phyloP scores from a whole-genome alignment of 1,140 invertebrate genomes.

The Leptonema lineaticorne region DNA sequence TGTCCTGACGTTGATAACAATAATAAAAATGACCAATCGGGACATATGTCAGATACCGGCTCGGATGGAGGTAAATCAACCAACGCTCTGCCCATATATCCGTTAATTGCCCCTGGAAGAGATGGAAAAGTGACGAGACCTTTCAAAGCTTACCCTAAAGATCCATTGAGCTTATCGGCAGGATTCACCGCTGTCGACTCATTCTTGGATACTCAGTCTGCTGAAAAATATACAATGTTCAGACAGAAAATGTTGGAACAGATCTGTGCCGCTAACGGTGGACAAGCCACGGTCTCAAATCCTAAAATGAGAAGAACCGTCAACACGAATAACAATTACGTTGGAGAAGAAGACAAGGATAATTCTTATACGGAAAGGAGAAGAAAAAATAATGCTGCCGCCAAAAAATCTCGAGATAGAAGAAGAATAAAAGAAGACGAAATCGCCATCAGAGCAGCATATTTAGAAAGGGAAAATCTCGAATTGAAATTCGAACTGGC shows the following conservation, averaged over 20 bases:
- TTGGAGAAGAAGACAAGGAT: slow-evolving; percentile 61
- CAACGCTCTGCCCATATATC: slow-evolving; percentile 28
- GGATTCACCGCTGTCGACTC: slow-evolving; percentile 51
- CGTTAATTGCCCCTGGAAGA: slow-evolving; percentile 37
- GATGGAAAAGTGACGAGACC: slow-evolving; percentile 56
- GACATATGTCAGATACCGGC: slow-evolving; percentile 30
- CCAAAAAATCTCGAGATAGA: slow-evolving; percentile 89
- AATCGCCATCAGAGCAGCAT: slow-evolving; percentile 84
- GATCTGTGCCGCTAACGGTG: slow-evolving; percentile 62
- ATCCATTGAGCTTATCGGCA: slow-evolving; percentile 61
- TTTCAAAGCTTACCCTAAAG: slow-evolving; percentile 73
- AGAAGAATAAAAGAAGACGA: slow-evolving; percentile 89
- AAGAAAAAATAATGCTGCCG: slow-evolving; percentile 93
- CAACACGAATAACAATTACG: slow-evolving; percentile 44
- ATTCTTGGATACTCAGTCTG: slow-evolving; percentile 55
- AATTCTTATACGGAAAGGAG: slow-evolving; percentile 84
- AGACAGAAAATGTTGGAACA: slow-evolving; percentile 65
- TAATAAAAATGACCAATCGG: slow-evolving; percentile 32
- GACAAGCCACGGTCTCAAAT: slow-evolving; percentile 58
- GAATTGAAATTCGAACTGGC: slow-evolving; percentile 66
- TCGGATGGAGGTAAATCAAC: background rate
- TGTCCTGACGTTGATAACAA: background rate
- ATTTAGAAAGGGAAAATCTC: slow-evolving; percentile 79
- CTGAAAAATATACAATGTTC: slow-evolving; percentile 67
- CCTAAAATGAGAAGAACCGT: slow-evolving; percentile 64